Percentiles rank a stretch among this genome's conserved stretches.
Evolutionary conservation across 2,888 invertebrate species (phyloP).

Genomic region (Monopis laevigella): DNA sequence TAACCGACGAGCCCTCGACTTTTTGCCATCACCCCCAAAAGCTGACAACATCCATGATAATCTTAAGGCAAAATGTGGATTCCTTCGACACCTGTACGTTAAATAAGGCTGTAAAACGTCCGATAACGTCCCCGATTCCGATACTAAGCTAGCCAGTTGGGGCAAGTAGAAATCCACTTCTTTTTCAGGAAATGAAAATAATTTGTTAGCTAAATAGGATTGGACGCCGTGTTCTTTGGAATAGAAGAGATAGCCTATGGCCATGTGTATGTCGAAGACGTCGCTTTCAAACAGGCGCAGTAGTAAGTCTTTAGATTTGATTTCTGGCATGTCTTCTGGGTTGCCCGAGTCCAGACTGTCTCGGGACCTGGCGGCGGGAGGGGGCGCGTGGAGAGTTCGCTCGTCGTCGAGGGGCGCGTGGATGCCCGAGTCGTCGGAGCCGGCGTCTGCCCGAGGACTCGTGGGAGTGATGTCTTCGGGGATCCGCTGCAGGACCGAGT

Average conservation of each 20-base stretch:
- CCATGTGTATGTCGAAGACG: slow-evolving; percentile 97
- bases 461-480: slow-evolving; percentile 80
- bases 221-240: slow-evolving; percentile 98
- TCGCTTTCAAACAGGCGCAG: slow-evolving; percentile 96
- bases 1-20: slow-evolving; percentile 48
- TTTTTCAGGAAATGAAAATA: slow-evolving; percentile 91
- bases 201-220: slow-evolving; percentile 96
- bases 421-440: slow-evolving; percentile 85
- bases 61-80: slow-evolving; percentile 95
- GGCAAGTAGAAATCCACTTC: slow-evolving; percentile 98
- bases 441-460: slow-evolving; percentile 56
- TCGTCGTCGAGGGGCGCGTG: slow-evolving; percentile 50
- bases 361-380: slow-evolving; percentile 69
- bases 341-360: slow-evolving; percentile 80
- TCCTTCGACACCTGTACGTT: slow-evolving; percentile 80
- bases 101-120: slow-evolving; percentile 71
- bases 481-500: slow-evolving; percentile 89
- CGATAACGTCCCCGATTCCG: slow-evolving; percentile 97
- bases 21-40: slow-evolving; percentile 75
- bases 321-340: slow-evolving; percentile 61
- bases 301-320: slow-evolving; percentile 72
- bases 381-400: slow-evolving; percentile 61
- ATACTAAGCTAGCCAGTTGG: slow-evolving; percentile 97
- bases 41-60: slow-evolving; percentile 97
- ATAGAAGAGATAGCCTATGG: slow-evolving; percentile 97